Base-by-base conservation (phyloP, 2,888 invertebrate genomes). In the Ditylenchus weischeri region DNA sequence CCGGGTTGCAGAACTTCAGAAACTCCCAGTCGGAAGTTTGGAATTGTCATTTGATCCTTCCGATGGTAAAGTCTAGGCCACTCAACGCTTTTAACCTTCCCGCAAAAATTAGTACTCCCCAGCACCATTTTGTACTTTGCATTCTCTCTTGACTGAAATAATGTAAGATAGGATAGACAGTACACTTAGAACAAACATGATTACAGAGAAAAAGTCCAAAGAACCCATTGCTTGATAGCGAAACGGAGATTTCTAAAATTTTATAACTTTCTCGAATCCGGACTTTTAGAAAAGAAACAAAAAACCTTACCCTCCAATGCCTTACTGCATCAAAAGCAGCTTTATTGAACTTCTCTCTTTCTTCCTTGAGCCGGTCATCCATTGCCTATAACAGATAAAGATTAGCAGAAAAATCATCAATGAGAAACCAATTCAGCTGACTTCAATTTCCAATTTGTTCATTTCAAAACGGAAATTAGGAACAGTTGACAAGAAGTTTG, bases 381-480 rank as follows among this genome's bases (percentile, higher is more conserved):
- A 57, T 48, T 36, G 62, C 70, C 70, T 69, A 18, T 29, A 29
- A 29, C 68, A 71, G n/a, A 62, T 10, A 13, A 64, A 35, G 43
- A 7, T 13, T 47, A 29, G 29, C 54, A 49, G 13, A 35, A 64
- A 7, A 54, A 21, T 11, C 54, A 54, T 23, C 54, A 10, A 11
- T 4, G 11, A 23, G n/a, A 54, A 54, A 29, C 21, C 38, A 43
- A 66, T 29, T 2, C 15, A 11, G 43, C 58, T 19, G 15, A 71
- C 71, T 62, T 71, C 54, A 11, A 73, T 54, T 57, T 73, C 75
- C 13, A 69, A 48, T 38, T 66, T 58, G 57, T 74, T 77, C 29
- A 59, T 50, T 21, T 77, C 74, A 54, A 74, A 74, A 0, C 74
- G 75, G n/a, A 71, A 64, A 35, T 47, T 43, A 15, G 59, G 54